Percentiles rank a stretch among this genome's conserved stretches.
Conservation (phyloP, 2,888 invertebrate genomes). For the Heliconius charithonia region DNA sequence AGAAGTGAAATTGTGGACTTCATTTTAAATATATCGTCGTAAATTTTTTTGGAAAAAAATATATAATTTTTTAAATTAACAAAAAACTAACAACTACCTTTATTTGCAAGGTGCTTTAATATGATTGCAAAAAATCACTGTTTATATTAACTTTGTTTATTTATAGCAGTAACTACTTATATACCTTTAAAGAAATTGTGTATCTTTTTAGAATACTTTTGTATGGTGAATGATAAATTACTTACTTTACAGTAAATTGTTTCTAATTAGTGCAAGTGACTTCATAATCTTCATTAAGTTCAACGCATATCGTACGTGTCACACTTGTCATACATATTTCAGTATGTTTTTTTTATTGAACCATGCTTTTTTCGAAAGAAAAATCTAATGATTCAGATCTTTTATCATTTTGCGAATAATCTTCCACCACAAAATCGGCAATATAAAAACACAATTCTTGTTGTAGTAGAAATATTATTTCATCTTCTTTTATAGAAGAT, state of each 20-base stretch:
- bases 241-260: neutral
- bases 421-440: neutral
- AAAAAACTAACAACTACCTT: too few species aligned
- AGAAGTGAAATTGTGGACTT: slow-evolving; percentile 42
- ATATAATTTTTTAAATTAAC: neutral
- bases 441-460: too few species aligned
- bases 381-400: neutral
- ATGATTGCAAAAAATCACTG: neutral
- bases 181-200: neutral
- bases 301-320: neutral
- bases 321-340: neutral
- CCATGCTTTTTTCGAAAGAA: too few species aligned
- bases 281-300: neutral
- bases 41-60: neutral
- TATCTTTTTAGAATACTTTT: neutral
- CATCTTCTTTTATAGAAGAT: too few species aligned
- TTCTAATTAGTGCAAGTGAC: neutral
- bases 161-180: neutral
- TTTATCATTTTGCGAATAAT: neutral
- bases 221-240: neutral
- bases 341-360: too few species aligned
- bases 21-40: neutral
- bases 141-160: neutral
- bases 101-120: neutral
- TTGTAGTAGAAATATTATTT: too few species aligned